Conservation (phyloP, 2,797 vertebrate genomes). For the Acanthurus tractus region DNA sequence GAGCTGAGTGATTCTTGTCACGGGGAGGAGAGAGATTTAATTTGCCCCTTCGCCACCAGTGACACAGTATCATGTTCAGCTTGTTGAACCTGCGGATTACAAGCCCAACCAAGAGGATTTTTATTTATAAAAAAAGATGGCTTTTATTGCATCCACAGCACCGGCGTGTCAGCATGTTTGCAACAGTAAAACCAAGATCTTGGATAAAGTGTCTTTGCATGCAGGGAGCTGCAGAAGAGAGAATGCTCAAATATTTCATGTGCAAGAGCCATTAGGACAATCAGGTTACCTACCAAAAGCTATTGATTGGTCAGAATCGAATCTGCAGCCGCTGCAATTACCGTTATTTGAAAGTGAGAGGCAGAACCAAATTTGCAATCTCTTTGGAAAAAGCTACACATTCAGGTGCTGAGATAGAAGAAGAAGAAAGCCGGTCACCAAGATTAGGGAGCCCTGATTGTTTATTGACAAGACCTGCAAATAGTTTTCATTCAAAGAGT, state of each 20-base stretch:
- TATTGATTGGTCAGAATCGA: constrained; percentile 42
- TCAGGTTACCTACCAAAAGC: constrained; percentile 34
- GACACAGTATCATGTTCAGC: constrained; percentile 42
- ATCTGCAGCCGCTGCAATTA: constrained; percentile 45
- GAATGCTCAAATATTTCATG: not conserved
- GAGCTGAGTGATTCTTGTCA: constrained; percentile 37
- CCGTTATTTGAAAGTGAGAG: constrained; percentile 40
- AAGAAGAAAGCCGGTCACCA: constrained; percentile 1
- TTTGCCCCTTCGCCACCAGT: constrained; percentile 51
- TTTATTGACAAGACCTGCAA: constrained; percentile 64
- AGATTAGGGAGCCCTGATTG: constrained; percentile 62
- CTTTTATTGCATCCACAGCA: constrained; percentile 4
- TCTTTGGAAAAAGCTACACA: constrained; percentile 8
- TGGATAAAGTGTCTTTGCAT: not conserved
- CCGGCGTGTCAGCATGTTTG: not conserved
- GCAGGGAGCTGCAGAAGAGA: not conserved
- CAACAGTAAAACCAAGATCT: not conserved
- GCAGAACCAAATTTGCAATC: constrained; percentile 48
- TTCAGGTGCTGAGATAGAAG: not conserved
- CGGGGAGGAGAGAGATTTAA: constrained; percentile 45
- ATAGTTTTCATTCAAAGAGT: constrained; percentile 33
- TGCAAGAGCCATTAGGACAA: constrained; percentile 19
- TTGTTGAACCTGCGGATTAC: constrained; percentile 60
- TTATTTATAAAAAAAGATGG: constrained; percentile 18
- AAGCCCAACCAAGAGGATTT: constrained; percentile 26